Base-by-base conservation (phyloP, 2,113 vertebrate species). In the Egretta garzetta region DNA sequence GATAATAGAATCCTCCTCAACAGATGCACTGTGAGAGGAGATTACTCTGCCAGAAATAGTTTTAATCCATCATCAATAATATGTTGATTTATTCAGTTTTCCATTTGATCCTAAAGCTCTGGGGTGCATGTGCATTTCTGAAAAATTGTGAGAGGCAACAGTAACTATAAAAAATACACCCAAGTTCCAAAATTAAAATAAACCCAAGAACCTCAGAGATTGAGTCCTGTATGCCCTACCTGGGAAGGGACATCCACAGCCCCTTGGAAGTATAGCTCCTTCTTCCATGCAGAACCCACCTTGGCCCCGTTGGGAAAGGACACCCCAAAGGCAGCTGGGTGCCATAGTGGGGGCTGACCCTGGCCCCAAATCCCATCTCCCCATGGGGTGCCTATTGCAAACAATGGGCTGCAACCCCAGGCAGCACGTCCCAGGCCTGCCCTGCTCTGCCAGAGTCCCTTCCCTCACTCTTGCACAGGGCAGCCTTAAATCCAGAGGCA, bases 41-140 rank as follows among this genome's bases (percentile, higher is more conserved):
- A 77, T 70, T 59, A 49, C 37, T 33, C 58, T 83, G 63, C 58
- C 2, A 9, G 80, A 97, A 95, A 91, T 10, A 39, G 47, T 66
- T 93, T 59, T 64, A 92, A 77, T 74, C 60, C 72, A 71, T 86
- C 96, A 80, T 86, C 88, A 84, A 50, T 59, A 83, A 76, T 60
- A 27, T 12, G 20, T 53, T 93, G 75, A 90, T 91, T 94, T 91
- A 88, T 84, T 91, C 47, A 17, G 41, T 70, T 90, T 90, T 88
- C 22, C 56, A 88, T 91, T 92, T 90, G 86, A 92, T 95, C 83
- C 50, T 80, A 45, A 88, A 39, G 21, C 59, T 73, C 80, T 45
- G 68, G 33, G 3, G 28, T 2, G n/a, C 7, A 58, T 16, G 33
- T 12, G 35, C 16, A 19, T 90, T 81, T 74, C 81, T 94, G 58